Evolutionary conservation across 2,113 vertebrate genomes (phyloP), one percentile per base, ranked within the genome.

Genomic region (Coryphaenoides rupestris): DNA sequence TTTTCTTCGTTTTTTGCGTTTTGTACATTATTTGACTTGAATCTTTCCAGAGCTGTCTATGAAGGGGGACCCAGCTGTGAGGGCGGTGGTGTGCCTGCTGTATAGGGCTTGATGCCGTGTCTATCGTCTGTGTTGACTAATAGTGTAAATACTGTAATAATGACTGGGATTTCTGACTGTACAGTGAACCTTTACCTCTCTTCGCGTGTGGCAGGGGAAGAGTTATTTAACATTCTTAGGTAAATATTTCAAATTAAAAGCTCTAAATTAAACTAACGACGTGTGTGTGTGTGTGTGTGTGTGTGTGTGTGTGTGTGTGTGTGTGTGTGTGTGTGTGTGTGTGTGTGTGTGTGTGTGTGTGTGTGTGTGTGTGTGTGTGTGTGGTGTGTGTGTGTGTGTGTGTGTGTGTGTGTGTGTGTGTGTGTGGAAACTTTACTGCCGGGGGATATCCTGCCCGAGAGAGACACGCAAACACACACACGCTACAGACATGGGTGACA

Each of bases 71-170:
- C 19, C 23, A 40, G 6, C 63, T 58, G 56, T 61, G 5, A 10
- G 40, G 17, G 23, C 21, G 24, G 5, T 5, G n/a, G 40, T 55
- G 22, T 55, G 22, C 26, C 56, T 33, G 62, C 58, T 17, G 47
- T 40, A 40, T 40, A 40, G 33, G 33, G 33, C 33, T 12, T 40
- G 33, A 40, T 6, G 33, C 33, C 33, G 33, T 40, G 33, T 40
- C 33, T 12, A 40, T 40, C 7, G 33, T 40, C n/a, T 40, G 4
- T 12, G 33, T 40, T 40, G 33, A 22, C 54, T 5, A 13, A 65
- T 63, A 71, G 58, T 84, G 83, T 85, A 89, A 85, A 90, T 90
- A 89, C 78, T 89, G 85, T 90, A 81, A 78, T 66, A 86, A 86
- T 85, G 80, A 84, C 74, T 89, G 87, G 87, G 84, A 79, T 83